phyloP scores from a whole-genome alignment of 2,113 vertebrate species.

The Alethe diademata region DNA sequence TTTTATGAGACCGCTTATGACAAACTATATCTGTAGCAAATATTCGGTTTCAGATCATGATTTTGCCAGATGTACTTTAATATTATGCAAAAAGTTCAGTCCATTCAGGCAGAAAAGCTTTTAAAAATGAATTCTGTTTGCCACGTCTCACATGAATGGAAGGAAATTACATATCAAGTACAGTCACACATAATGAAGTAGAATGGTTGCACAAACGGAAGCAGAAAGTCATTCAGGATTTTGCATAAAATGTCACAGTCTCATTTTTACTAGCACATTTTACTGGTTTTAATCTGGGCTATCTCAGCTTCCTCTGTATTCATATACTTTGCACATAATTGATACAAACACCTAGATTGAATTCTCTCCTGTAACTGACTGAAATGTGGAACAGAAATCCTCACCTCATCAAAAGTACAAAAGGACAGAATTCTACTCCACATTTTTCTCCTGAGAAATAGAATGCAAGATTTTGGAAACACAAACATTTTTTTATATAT shows the following conservation, averaged over 20 bases:
- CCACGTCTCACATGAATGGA: not conserved
- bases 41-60: not conserved
- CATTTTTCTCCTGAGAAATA: not conserved
- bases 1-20: not conserved
- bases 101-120: not conserved
- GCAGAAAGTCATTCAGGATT: not conserved
- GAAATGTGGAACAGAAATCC: not conserved
- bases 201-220: constrained; percentile 4
- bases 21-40: not conserved
- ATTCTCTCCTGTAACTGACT: not conserved
- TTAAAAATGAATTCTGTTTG: not conserved
- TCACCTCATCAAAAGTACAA: not conserved
- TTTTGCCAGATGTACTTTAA: not conserved
- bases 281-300: not conserved
- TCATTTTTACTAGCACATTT: not conserved
- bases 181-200: constrained; percentile 8
- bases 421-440: not conserved
- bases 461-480: not conserved
- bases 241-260: not conserved
- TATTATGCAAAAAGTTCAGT: not conserved
- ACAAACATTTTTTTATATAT: not conserved
- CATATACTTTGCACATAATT: not conserved
- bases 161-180: constrained; percentile 41
- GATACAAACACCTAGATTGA: constrained; percentile 6
- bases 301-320: not conserved